Conservation (phyloP, 2,797 vertebrate species). For the Iguana delicatissima region DNA sequence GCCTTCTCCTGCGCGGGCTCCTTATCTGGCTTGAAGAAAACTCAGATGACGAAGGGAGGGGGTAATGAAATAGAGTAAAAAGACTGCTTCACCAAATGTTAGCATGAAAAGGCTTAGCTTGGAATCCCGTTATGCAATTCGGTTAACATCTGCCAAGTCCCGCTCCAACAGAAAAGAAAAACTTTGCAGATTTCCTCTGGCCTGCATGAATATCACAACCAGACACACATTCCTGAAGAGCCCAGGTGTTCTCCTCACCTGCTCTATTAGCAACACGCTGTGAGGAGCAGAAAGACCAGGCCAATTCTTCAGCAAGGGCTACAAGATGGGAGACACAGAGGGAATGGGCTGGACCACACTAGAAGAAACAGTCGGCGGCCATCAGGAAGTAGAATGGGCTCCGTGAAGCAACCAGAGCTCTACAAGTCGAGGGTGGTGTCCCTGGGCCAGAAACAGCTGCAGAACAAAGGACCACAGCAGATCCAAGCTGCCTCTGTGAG, state of each 20-base stretch:
- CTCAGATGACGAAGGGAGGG: not conserved
- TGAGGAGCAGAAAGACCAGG: not conserved
- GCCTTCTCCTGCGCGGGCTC: rapidly evolving
- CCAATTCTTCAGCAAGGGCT: not conserved
- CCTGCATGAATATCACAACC: not conserved
- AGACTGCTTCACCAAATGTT: not conserved
- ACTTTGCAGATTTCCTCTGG: not conserved
- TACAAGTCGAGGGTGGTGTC: too few relatives aligned
- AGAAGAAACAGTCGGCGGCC: not conserved
- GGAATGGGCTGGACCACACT: not conserved
- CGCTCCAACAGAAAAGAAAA: not conserved
- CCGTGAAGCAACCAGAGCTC: not conserved
- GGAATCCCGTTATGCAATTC: slow-evolving; percentile 4
- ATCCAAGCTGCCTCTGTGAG: not conserved
- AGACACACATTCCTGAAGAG: not conserved
- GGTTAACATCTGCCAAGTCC: not conserved
- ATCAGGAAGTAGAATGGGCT: not conserved
- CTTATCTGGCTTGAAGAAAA: not conserved
- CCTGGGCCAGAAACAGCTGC: not conserved
- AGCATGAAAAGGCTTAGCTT: not conserved
- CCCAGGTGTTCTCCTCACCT: not conserved
- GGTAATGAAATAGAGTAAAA: not conserved
- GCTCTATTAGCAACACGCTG: not conserved
- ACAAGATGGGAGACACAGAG: not conserved
- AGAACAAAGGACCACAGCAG: not conserved